Conservation (phyloP, 2,797 vertebrate genomes). For the Anguilla obscura region DNA sequence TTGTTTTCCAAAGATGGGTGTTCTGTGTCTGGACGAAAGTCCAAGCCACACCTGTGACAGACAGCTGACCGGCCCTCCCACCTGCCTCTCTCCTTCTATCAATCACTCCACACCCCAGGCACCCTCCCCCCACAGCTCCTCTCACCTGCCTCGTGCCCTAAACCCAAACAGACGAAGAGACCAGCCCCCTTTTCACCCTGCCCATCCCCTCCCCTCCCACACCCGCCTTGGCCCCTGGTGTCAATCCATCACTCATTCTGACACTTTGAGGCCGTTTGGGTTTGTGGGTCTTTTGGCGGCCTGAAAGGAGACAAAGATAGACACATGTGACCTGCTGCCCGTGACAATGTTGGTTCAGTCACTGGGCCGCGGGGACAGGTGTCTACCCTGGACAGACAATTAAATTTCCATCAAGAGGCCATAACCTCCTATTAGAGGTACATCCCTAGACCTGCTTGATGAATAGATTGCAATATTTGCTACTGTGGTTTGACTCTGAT, state of each 20-base stretch:
- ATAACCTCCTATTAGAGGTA: not conserved
- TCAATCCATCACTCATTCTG: constrained; percentile 32
- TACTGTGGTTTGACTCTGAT: not conserved
- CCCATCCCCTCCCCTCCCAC: constrained; percentile 7
- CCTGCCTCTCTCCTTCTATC: constrained; percentile 16
- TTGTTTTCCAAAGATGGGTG: not conserved
- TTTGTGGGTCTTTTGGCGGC: constrained; percentile 15
- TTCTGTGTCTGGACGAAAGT: not conserved
- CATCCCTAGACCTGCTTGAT: not conserved
- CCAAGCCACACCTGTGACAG: constrained; percentile 11
- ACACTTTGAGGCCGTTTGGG: constrained; percentile 45
- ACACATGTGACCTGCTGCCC: constrained; percentile 60
- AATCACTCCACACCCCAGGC: constrained; percentile 28
- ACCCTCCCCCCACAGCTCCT: not conserved
- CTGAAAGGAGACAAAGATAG: constrained; percentile 57
- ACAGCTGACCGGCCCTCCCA: constrained; percentile 17
- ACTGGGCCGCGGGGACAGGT: constrained; percentile 49
- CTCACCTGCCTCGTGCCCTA: constrained; percentile 5
- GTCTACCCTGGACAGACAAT: not conserved
- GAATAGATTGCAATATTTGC: not conserved
- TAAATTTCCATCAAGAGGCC: not conserved
- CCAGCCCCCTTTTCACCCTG: not conserved
- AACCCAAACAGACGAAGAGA: constrained; percentile 21
- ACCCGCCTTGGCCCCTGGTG: constrained; percentile 24
- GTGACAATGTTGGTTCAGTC: constrained; percentile 61